Evolutionary conservation across 2,113 vertebrate species (phyloP).

Genomic region (Hippopotamus amphibius): DNA sequence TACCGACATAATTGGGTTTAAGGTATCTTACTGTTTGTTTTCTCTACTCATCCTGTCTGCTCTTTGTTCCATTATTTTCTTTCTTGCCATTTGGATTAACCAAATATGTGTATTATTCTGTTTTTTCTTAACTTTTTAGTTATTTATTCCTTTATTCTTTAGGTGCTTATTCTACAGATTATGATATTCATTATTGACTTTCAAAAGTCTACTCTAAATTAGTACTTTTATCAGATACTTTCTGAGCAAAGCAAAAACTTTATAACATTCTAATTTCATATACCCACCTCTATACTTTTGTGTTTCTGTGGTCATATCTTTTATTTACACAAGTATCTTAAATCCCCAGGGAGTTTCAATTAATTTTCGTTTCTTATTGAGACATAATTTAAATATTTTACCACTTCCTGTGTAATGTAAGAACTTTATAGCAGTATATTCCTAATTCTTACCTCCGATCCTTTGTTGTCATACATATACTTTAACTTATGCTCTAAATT

Average conservation of each 20-base stretch:
- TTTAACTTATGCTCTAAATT: neutral
- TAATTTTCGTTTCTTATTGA: neutral
- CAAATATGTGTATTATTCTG: neutral
- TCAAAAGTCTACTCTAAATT: neutral
- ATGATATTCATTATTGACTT: neutral
- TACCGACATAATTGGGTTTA: neutral
- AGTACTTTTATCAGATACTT: neutral
- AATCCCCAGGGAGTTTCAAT: neutral
- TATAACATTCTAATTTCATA: neutral
- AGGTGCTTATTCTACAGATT: neutral
- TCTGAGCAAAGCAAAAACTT: neutral
- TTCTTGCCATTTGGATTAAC: constrained; percentile 15
- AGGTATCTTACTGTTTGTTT: neutral
- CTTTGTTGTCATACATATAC: neutral
- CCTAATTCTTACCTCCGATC: neutral
- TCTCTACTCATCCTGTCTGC: neutral
- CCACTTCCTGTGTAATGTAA: neutral
- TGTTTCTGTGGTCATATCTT: constrained; percentile 11
- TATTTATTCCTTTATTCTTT: neutral
- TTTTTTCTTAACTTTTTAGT: neutral
- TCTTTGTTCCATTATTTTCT: neutral
- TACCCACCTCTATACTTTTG: neutral
- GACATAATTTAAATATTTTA: constrained; percentile 1
- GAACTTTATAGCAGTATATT: neutral
- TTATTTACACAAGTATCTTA: neutral